Percentiles rank a stretch among this genome's conserved stretches.
These are phyloP conservation scores for Eubasilissa regina DNA, from an alignment of 1,140 invertebrate genomes.

Conservation along the genomic window DNA sequence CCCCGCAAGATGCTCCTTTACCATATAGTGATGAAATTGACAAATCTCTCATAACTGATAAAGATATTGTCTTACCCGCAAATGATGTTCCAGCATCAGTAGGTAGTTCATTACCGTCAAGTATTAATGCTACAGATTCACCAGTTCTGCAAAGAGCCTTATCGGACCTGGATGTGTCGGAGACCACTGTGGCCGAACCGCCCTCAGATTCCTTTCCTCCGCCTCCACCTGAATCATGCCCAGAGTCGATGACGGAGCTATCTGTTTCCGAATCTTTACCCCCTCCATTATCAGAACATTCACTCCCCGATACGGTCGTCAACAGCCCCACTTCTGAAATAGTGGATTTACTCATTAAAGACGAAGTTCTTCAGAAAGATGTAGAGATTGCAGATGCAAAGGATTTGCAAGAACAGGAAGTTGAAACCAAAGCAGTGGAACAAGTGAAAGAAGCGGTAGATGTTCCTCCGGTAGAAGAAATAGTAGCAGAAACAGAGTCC, in stretches of 20 bases:
- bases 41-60: conserved; percentile 7
- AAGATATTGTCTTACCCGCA: too few relatives aligned
- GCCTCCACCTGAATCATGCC: conserved; percentile 56
- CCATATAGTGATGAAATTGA: background rate
- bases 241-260: conserved; percentile 55
- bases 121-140: conserved; percentile 40
- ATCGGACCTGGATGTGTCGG: conserved; percentile 54
- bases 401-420: conserved; percentile 19
- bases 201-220: conserved; percentile 56
- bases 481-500: too few relatives aligned
- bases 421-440: conserved; percentile 26
- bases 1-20: background rate
- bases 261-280: conserved; percentile 56
- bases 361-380: conserved; percentile 43
- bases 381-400: conserved; percentile 34
- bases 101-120: conserved; percentile 11
- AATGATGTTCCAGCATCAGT: background rate
- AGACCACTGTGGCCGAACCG: conserved; percentile 43
- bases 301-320: conserved; percentile 49
- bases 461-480: too few relatives aligned
- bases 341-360: conserved; percentile 53
- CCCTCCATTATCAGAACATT: conserved; percentile 55
- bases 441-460: conserved; percentile 37
- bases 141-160: conserved; percentile 49
- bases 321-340: conserved; percentile 57